phyloP scores from a whole-genome alignment of 2,797 vertebrate species.

The Thripadectes ignobilis region DNA sequence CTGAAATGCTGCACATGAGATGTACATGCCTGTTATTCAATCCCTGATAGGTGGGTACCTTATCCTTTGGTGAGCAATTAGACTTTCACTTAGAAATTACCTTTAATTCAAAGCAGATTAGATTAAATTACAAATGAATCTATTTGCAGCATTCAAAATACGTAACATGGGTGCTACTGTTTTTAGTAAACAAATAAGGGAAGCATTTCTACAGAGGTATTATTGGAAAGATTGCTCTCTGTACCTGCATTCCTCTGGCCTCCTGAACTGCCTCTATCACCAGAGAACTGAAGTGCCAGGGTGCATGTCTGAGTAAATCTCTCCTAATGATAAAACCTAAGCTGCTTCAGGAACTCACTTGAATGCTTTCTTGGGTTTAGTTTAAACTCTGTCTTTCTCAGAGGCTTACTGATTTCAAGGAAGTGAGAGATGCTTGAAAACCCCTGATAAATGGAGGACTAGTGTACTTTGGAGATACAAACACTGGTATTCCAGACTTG shows the following conservation, averaged over 20 bases:
- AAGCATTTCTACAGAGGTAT: neutral
- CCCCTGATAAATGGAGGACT: neutral
- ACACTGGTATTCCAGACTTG: neutral
- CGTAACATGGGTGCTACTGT: neutral
- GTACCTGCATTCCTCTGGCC: neutral
- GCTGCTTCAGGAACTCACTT: neutral
- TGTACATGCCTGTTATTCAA: neutral
- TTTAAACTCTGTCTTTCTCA: neutral
- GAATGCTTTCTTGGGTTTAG: neutral
- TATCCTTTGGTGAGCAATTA: neutral
- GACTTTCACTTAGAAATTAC: neutral
- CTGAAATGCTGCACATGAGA: neutral
- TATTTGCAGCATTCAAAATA: neutral
- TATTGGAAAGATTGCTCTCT: neutral
- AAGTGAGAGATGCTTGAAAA: neutral
- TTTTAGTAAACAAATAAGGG: neutral
- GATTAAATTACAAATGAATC: neutral
- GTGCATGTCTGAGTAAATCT: neutral
- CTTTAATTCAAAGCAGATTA: neutral
- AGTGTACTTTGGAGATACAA: neutral
- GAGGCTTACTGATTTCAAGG: neutral
- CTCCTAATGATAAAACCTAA: neutral
- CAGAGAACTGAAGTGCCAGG: no score
- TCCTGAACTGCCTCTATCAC: neutral
- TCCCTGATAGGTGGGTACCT: neutral